Base-by-base conservation (phyloP, 1,140 invertebrate genomes). In the Ips nitidus region DNA sequence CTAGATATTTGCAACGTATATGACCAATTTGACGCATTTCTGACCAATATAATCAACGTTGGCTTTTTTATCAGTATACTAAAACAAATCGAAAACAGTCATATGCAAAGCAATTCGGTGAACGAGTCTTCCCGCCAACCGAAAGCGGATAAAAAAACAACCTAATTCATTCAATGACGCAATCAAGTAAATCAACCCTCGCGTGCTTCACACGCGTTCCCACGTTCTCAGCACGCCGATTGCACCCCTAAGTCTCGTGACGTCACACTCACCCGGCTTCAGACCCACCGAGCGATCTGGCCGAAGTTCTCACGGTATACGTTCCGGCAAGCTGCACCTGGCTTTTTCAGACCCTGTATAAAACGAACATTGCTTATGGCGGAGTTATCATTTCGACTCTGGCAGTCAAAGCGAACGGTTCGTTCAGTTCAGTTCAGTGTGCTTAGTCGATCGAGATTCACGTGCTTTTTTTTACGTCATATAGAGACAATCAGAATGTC, bases 241-340 rank as follows among this genome's bases (percentile, higher is more conserved):
- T 71, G 41, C 58, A 70, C 61, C 68, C 68, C 53, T 70, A 52
- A 63, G 55, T 41, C 52, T 53, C 8, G 41, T 58, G 43, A 62
- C 59, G 52, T 53, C 60, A 61, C 67, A 57, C 37, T 63, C 52
- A 62, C 60, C 67, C 59, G 59, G 59, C 52, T 61, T 61, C 55
- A 7, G 52, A 63, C 43, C 43, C 64, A 53, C 63, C 52, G 7
- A 53, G 55, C n/a, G 56, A 65, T 8, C 66, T 56, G 41, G 36
- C 41, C 40, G 2, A 40, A 42, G 52, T 74, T 74, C 73, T 68
- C 73, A 74, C 73, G 70, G 57, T 73, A 42, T 57, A n/a, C 64
- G 65, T 56, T 56, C 66, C 52, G 42, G 50, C 64, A 56, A 45
- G 37, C 55, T 67, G 61, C 73, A 74, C 73, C 73, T 74, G 73